Percentiles rank a stretch among this genome's conserved stretches.
Evolutionary conservation across 2,888 invertebrate genomes (phyloP).

Genomic region (Conus canariensis): DNA sequence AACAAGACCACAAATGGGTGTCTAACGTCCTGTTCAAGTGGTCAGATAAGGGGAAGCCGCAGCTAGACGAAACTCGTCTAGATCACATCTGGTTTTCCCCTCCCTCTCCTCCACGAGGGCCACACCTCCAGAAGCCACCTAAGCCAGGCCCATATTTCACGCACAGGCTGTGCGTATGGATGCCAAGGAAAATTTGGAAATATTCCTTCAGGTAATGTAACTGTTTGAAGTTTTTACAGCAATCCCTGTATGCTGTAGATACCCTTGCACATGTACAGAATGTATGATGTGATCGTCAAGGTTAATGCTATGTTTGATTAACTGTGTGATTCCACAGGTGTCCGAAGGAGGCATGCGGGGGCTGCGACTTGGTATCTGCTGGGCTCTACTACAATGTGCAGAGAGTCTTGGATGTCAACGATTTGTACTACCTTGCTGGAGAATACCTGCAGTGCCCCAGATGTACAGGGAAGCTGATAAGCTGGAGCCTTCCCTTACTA

Average conservation of each 20-base stretch:
- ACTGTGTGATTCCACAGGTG: no score
- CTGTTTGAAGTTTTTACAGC: no score
- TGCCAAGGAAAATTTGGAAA: slow-evolving; percentile 13
- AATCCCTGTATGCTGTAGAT: no score
- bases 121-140: background rate
- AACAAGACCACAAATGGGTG: background rate
- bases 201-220: background rate
- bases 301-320: no score
- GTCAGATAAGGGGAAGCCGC: background rate
- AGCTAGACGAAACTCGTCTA: background rate
- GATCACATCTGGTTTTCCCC: background rate
- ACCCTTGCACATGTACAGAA: no score
- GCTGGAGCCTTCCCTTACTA: background rate
- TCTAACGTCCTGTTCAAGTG: background rate
- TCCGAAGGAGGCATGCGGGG: no score
- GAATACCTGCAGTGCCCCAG: background rate
- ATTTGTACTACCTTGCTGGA: background rate
- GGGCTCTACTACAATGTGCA: no score
- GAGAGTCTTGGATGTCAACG: no score
- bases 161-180: background rate
- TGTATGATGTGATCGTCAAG: no score
- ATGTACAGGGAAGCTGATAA: background rate
- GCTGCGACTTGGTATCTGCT: no score
- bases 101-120: background rate
- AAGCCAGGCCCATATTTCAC: background rate